These are phyloP conservation scores for Cervus canadensis DNA, from an alignment of 2,113 vertebrate species.

Conservation along the genomic window DNA sequence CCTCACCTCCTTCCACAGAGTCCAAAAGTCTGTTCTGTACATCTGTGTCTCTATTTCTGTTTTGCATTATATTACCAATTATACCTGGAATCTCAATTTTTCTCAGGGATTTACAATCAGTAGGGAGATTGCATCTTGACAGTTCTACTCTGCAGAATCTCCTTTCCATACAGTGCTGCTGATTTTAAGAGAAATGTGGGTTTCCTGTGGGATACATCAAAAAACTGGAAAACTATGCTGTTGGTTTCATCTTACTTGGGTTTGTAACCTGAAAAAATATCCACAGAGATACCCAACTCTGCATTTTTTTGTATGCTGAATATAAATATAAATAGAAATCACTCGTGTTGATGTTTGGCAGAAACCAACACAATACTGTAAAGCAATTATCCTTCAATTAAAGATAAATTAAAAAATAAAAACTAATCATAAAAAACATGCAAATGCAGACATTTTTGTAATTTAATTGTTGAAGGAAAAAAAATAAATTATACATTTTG, in stretches of 20 bases:
- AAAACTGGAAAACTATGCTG: neutral
- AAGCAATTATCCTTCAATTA: neutral
- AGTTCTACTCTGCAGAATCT: neutral
- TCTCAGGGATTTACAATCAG: neutral
- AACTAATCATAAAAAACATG: neutral
- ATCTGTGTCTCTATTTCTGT: too few relatives aligned
- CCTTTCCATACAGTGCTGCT: neutral
- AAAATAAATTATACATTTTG: neutral
- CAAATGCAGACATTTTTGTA: neutral
- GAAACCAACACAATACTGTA: neutral
- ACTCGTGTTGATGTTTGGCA: neutral
- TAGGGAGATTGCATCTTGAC: neutral
- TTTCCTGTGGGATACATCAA: neutral
- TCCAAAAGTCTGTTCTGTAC: too few relatives aligned
- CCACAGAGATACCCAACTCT: neutral
- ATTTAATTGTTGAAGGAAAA: neutral
- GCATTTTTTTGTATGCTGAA: neutral
- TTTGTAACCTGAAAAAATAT: neutral
- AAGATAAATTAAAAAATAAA: neutral
- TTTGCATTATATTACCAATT: neutral
- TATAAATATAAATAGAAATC: neutral
- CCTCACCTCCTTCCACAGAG: too few relatives aligned
- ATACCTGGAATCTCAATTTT: neutral
- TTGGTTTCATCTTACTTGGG: neutral
- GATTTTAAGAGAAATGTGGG: neutral